Percentiles rank a stretch among this genome's conserved stretches.
phyloP scores from a whole-genome alignment of 2,113 vertebrate genomes.

The Cyanocitta stelleri region DNA sequence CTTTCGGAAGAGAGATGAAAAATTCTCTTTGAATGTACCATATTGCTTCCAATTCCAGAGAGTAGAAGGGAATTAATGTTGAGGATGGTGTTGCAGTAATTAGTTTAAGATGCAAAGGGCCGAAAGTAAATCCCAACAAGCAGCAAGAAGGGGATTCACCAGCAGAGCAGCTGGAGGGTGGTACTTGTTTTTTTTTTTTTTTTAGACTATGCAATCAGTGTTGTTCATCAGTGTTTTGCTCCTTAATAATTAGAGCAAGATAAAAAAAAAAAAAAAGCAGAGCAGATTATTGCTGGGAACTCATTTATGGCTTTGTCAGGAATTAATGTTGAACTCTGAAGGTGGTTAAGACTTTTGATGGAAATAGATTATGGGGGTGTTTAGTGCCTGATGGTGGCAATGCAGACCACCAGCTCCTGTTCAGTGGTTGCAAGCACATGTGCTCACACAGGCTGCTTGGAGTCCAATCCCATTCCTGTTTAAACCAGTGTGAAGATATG shows the following conservation, averaged over 20 bases:
- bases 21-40: slow-evolving; percentile 33
- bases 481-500: not conserved
- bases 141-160: slow-evolving; percentile 40
- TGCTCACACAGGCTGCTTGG: not conserved
- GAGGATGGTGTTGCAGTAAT: slow-evolving; percentile 7
- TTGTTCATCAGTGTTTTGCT: slow-evolving; percentile 40
- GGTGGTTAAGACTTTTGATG: not conserved
- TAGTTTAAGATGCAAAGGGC: slow-evolving; percentile 10
- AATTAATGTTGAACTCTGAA: not conserved
- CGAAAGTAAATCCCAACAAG: slow-evolving; percentile 51
- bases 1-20: slow-evolving; percentile 36
- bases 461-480: not conserved
- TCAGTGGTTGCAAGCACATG: not conserved
- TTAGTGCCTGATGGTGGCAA: not conserved
- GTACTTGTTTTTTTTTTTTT: not conserved
- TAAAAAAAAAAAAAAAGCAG: not conserved
- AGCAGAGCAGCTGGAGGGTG: slow-evolving; percentile 47
- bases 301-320: not conserved
- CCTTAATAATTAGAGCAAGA: slow-evolving; percentile 34
- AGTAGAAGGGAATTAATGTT: slow-evolving; percentile 45
- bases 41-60: slow-evolving; percentile 44
- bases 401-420: not conserved
- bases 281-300: not conserved
- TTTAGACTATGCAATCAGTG: slow-evolving; percentile 16
- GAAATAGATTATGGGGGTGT: not conserved